Base-by-base conservation (phyloP, 2,888 invertebrate species). In the Catocala sponsa region DNA sequence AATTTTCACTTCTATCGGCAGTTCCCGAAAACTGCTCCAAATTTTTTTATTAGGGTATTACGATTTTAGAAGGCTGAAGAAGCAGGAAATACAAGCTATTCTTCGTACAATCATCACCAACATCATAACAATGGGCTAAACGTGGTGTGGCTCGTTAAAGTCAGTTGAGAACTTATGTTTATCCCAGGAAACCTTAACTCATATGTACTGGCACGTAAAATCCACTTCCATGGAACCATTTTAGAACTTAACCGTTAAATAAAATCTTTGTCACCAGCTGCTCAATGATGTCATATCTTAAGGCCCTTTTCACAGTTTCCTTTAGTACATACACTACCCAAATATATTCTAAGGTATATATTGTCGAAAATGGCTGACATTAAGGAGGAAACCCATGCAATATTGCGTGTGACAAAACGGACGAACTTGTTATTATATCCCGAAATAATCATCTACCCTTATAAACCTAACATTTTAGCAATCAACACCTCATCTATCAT, bases 251-350 rank as follows among this genome's bases (percentile, higher is more conserved):
- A 59, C 63, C 58, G 48, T 74, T 56, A 69, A 70, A 72, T 49
- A 52, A 65, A 69, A 72, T 69, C 61, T 51, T 62, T 35, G 59
- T 62, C 59, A 72, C 65, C 63, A 63, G 59, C 50, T 63, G 68
- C 61, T 51, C 44, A 61, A 56, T 60, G 47, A 59, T 53, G 60
- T 63, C 55, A 63, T 59, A 62, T 33, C 50, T 44, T 52, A 61
- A 70, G 60, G 52, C 58, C 51, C 58, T 74, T 48, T 48, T 33
- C 43, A 11, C 9, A 43, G 11, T 10, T 0, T 11, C 43, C 10
- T n/a, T n/a, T 25, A 25, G 35, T 38, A 9, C 35, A 38, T 7
- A 7, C 35, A 38, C 35, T 38, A 38, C 9, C 35, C 35, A 38
- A 4, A 38, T 6, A 7, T 38, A 38, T 9, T 38, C 9, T 38